phyloP scores from a whole-genome alignment of 2,113 vertebrate genomes.

The Eleginops maclovinus region DNA sequence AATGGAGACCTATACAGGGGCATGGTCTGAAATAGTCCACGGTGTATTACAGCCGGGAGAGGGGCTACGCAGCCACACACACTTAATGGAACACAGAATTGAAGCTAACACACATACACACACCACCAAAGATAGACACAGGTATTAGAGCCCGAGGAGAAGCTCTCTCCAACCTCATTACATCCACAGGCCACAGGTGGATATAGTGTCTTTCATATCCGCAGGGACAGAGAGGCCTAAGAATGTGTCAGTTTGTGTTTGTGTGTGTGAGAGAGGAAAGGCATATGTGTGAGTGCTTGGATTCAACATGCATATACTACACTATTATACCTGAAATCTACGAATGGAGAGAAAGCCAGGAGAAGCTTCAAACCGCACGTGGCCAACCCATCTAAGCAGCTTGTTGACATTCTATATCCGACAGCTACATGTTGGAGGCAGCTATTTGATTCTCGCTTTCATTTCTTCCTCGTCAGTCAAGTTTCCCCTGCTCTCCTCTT shows the following conservation, averaged over 20 bases:
- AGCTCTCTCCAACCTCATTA: conserved; percentile 66
- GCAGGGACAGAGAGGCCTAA: conserved; percentile 23
- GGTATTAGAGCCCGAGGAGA: conserved; percentile 60
- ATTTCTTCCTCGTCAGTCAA: conserved; percentile 36
- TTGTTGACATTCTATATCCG: conserved; percentile 56
- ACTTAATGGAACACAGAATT: conserved; percentile 29
- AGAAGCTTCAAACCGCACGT: not conserved
- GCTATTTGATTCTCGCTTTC: conserved; percentile 46
- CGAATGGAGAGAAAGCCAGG: not conserved
- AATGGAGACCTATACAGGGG: conserved; percentile 76
- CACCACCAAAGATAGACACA: conserved; percentile 49
- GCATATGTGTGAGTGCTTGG: not conserved
- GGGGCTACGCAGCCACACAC: conserved; percentile 21
- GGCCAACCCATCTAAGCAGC: conserved; percentile 8
- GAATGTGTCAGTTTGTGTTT: conserved; percentile 24
- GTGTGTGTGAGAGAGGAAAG: not conserved
- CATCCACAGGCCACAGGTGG: conserved; percentile 68
- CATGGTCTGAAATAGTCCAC: conserved; percentile 74
- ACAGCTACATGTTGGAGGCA: conserved; percentile 33
- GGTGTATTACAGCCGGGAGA: conserved; percentile 71
- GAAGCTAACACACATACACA: conserved; percentile 37
- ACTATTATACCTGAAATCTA: not conserved
- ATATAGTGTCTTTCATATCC: conserved; percentile 43
- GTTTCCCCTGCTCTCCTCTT: conserved; percentile 39
- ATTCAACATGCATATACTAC: not conserved